Base-by-base conservation (phyloP, 2,797 vertebrate genomes). In the Chloroceryle amazona region DNA sequence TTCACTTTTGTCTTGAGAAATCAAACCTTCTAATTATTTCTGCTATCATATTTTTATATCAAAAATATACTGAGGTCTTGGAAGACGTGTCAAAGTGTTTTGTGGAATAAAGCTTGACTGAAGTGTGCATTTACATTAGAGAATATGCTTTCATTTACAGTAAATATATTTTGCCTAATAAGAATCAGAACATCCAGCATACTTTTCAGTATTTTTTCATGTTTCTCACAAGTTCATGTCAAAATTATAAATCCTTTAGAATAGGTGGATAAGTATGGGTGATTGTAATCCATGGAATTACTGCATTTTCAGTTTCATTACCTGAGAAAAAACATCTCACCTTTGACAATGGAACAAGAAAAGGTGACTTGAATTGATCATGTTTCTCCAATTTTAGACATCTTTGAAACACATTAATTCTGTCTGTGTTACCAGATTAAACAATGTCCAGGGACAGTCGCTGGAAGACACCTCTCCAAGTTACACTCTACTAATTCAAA, bases 241-340 rank as follows among this genome's bases (percentile, higher is more conserved):
- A 80, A 73, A 95, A 82, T 54, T 41, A 13, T 4, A 82, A 73
- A 12, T 61, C 20, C 35, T 51, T 90, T 55, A 37, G 39, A 65
- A 58, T 8, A 37, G 22, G 15, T 46, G 44, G 54, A 10, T 84
- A 39, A 60, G 5, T 35, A 47, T 25, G 13, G 46, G 10, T 35
- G 7, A 51, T 57, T 57, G 8, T 0, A 0, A 4, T 57, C 28
- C 19, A 35, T 33, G 3, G 3, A 65, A 86, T 57, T 52, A 54
- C 15, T 90, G 33, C 23, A 37, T 80, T 95, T 90, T 51, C n/a
- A 14, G 6, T 49, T 76, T 13, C 41, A 15, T 72, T 86, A 73
- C 46, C 41, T 54, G 14, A n/a, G 41, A 39, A 63, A 44, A 91
- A 61, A 11, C 5, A 6, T 70, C 42, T 23, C 6, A 6, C 5